phyloP scores from a whole-genome alignment of 2,113 vertebrate species.

The Amphilophus citrinellus region DNA sequence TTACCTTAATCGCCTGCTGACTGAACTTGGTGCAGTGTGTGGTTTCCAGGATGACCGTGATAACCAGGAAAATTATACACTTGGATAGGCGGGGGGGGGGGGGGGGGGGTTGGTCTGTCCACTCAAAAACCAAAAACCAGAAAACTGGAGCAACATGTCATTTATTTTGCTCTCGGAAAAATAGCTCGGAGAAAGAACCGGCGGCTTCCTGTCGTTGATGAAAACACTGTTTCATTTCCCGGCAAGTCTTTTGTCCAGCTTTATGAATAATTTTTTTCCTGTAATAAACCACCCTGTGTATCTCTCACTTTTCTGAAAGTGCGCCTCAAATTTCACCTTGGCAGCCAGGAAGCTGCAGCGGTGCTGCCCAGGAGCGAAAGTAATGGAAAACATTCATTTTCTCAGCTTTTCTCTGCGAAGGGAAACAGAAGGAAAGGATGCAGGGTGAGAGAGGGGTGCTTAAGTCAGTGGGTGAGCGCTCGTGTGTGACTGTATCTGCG shows the following conservation, averaged over 20 bases:
- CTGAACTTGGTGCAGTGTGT: too few species aligned
- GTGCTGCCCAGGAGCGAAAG: constrained; percentile 35
- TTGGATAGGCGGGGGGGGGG: too few species aligned
- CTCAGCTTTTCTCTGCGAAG: constrained; percentile 54
- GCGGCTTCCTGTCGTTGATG: neutral
- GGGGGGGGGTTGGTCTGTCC: neutral
- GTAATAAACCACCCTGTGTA: neutral
- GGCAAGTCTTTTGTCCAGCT: constrained; percentile 18
- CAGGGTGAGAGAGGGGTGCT: constrained; percentile 28
- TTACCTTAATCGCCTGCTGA: too few species aligned
- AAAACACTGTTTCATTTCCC: constrained; percentile 37
- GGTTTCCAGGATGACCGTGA: too few species aligned
- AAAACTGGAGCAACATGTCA: neutral
- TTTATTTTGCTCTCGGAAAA: neutral
- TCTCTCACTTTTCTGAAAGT: constrained; percentile 35
- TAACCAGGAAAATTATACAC: too few species aligned
- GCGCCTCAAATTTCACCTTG: constrained; percentile 59
- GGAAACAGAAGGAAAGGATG: constrained; percentile 20
- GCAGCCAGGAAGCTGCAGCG: constrained; percentile 25
- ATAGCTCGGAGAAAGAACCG: neutral
- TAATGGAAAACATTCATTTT: constrained; percentile 65
- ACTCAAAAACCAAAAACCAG: neutral
- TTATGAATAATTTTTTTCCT: constrained; percentile 21
- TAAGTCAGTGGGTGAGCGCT: constrained; percentile 19
- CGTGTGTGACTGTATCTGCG: neutral